phyloP scores from a whole-genome alignment of 2,113 vertebrate genomes.

The Odobenus rosmarus region DNA sequence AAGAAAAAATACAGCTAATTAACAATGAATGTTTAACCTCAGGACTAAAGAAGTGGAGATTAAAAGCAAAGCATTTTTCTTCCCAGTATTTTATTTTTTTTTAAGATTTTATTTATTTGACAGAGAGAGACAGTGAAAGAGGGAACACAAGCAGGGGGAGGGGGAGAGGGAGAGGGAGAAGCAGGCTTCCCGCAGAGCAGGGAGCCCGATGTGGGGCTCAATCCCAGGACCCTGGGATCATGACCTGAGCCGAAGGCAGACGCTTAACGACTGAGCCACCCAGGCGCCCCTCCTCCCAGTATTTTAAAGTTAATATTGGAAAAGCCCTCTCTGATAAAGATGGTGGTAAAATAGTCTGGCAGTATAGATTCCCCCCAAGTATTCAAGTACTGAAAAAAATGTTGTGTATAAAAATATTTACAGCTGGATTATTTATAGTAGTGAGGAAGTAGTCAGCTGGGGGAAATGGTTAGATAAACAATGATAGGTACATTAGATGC shows the following conservation, averaged over 20 bases:
- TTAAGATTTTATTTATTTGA: no score
- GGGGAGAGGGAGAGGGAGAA: no score
- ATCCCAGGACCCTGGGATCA: no score
- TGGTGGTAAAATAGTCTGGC: not conserved
- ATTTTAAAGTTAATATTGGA: not conserved
- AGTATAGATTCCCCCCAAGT: not conserved
- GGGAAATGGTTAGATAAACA: not conserved
- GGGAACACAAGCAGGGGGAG: no score
- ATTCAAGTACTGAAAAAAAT: not conserved
- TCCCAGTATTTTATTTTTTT: not conserved
- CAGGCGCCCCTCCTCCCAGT: not conserved
- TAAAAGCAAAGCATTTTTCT: not conserved
- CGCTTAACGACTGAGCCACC: no score
- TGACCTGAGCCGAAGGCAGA: no score
- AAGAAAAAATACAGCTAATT: not conserved
- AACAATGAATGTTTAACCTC: not conserved
- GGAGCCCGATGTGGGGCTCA: no score
- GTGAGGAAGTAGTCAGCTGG: not conserved
- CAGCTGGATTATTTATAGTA: not conserved
- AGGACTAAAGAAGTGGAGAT: not conserved
- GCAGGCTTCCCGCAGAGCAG: no score
- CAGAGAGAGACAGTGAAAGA: no score
- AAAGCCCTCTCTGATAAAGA: not conserved
- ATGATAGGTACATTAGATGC: not conserved
- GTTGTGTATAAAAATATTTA: not conserved